These are phyloP conservation scores for Beris chalybata DNA, from an alignment of 2,888 invertebrate genomes.

Conservation along the genomic window DNA sequence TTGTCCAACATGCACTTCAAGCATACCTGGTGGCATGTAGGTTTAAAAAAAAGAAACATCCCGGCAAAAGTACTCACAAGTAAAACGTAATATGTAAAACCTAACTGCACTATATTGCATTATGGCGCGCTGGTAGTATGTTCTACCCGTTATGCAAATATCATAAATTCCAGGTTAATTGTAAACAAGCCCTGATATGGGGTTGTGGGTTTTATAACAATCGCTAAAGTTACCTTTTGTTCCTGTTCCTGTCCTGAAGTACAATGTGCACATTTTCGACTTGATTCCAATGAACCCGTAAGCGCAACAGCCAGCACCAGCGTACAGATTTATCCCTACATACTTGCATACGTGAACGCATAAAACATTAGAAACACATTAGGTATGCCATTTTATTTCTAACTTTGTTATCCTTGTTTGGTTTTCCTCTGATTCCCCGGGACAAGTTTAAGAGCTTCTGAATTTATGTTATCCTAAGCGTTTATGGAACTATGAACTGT, in stretches of 20 bases:
- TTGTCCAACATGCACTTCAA: constrained; percentile 34
- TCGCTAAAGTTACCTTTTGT: constrained; percentile 28
- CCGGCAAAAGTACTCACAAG: constrained; percentile 2
- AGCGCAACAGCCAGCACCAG: too few relatives aligned
- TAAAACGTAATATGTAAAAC: background rate
- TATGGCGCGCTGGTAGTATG: constrained; percentile 18
- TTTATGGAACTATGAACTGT: too few relatives aligned
- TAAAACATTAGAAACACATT: too few relatives aligned
- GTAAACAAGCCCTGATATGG: constrained; percentile 33
- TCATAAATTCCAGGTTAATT: constrained; percentile 38
- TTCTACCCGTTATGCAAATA: constrained; percentile 33
- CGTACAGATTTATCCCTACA: too few relatives aligned
- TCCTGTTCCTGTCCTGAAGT: background rate
- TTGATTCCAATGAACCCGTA: too few relatives aligned
- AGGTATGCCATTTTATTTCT: too few relatives aligned
- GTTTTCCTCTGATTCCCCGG: too few relatives aligned
- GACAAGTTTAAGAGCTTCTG: too few relatives aligned
- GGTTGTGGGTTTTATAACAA: constrained; percentile 29
- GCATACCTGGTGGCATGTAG: background rate
- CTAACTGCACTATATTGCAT: background rate
- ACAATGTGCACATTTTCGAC: too few relatives aligned
- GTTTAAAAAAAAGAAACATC: constrained; percentile 12
- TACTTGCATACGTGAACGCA: too few relatives aligned
- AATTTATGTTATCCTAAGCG: too few relatives aligned
- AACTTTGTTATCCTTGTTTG: too few relatives aligned